Conservation (phyloP, 2,797 vertebrate genomes). For the Scarus forsteni region DNA sequence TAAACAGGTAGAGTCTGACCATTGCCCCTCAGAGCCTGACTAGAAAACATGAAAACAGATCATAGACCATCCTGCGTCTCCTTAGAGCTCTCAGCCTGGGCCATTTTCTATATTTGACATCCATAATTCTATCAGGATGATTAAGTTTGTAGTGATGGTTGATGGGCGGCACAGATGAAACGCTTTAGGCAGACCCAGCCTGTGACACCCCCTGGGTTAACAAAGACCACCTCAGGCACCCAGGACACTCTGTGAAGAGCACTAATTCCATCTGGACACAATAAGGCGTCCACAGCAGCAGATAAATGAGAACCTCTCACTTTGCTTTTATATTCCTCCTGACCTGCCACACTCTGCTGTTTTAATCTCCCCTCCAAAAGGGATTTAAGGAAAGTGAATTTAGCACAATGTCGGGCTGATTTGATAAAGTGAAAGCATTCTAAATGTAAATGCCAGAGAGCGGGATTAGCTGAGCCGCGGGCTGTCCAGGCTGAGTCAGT, state of each 20-base stretch:
- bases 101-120: constrained; percentile 43
- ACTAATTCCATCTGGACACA: constrained; percentile 67
- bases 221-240: constrained; percentile 16
- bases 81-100: constrained; percentile 8
- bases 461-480: constrained; percentile 30
- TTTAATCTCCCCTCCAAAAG: constrained; percentile 76
- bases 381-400: constrained; percentile 78
- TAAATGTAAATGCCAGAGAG: constrained; percentile 61
- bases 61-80: constrained; percentile 23
- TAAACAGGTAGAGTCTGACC: too few relatives aligned
- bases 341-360: constrained; percentile 57
- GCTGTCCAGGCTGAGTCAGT: constrained; percentile 64
- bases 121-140: constrained; percentile 60
- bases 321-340: constrained; percentile 71
- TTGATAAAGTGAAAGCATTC: constrained; percentile 82
- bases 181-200: constrained; percentile 43
- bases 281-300: constrained; percentile 43
- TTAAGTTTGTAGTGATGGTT: constrained; percentile 37
- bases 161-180: constrained; percentile 48
- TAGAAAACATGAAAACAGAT: constrained; percentile 28
- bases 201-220: constrained; percentile 32
- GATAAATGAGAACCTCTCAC: constrained; percentile 55
- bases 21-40: neutral
- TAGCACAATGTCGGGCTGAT: constrained; percentile 79
- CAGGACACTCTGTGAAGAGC: constrained; percentile 32